phyloP scores from a whole-genome alignment of 2,888 invertebrate species.

The Mythimna pallens region DNA sequence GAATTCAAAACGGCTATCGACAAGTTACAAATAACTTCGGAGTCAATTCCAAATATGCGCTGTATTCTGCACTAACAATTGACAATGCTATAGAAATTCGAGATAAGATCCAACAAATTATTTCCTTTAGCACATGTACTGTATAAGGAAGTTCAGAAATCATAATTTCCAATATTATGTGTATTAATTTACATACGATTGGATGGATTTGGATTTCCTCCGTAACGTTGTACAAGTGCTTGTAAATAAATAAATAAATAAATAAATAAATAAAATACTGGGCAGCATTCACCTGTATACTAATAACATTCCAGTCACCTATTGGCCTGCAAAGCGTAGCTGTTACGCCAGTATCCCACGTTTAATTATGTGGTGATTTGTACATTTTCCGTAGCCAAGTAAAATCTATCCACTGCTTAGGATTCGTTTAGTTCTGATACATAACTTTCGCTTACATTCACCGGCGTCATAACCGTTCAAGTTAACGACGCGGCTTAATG shows the following conservation, averaged over 20 bases:
- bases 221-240: too few relatives aligned
- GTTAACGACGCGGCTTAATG: constrained; percentile 44
- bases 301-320: constrained; percentile 36
- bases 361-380: constrained; percentile 30
- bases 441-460: constrained; percentile 44
- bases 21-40: constrained; percentile 4
- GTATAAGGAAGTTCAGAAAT: constrained; percentile 3
- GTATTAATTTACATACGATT: constrained; percentile 6
- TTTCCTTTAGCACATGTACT: neutral
- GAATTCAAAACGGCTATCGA: neutral
- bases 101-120: neutral
- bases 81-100: neutral
- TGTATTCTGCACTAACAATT: neutral
- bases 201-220: too few relatives aligned
- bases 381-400: constrained; percentile 34
- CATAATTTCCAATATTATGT: neutral
- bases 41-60: neutral
- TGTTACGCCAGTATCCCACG: constrained; percentile 27
- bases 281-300: constrained; percentile 28
- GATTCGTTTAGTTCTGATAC: constrained; percentile 26
- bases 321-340: constrained; percentile 26
- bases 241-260: too few relatives aligned
- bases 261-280: too few relatives aligned
- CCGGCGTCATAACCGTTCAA: constrained; percentile 35
- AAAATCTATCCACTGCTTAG: constrained; percentile 28